Evolutionary conservation across 2,888 invertebrate species (phyloP), one percentile per base, ranked within the genome.

Genomic region (Automeris io): DNA sequence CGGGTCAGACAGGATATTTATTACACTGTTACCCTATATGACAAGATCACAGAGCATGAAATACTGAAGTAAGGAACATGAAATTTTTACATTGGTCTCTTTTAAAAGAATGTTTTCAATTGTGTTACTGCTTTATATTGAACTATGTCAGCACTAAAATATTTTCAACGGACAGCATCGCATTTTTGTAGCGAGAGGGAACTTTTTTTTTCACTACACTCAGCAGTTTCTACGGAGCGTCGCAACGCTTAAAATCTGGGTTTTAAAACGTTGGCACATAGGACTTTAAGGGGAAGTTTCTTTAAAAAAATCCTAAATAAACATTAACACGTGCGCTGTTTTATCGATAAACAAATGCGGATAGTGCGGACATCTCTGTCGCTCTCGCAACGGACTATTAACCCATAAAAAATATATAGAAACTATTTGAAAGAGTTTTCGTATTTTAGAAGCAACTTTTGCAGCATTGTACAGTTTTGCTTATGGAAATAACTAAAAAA

Each of bases 181-280:
- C 35, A 52, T 54, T 60, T 59, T 62, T 56, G 51, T 49, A 48
- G 37, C 41, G 51, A 47, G 43, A 49, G 33, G 18, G 40, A 39
- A 37, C 47, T 50, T 50, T 57, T 69, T 70, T 66, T 65, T 68
- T 59, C 48, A 54, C 56, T 54, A 42, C 52, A 63, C 60, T 69
- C 69, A 62, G 70, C 73, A 59, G 54, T 65, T 64, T 61, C 46
- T 54, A 39, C 29, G 45, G 41, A 56, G 58, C 61, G 59, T 54
- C 54, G 55, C 59, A 54, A 58, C 65, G 70, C 61, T 70, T 68
- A 69, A 69, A 72, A 68, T 69, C 65, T 64, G 62, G 50, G 61
- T 56, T 62, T 61, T 62, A 67, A 71, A 63, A 57, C 57, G 51
- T 54, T 56, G 45, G 56, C 63, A 51, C 47, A 55, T 55, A 55